phyloP scores from a whole-genome alignment of 2,888 invertebrate genomes.

The Hydriomena furcata region DNA sequence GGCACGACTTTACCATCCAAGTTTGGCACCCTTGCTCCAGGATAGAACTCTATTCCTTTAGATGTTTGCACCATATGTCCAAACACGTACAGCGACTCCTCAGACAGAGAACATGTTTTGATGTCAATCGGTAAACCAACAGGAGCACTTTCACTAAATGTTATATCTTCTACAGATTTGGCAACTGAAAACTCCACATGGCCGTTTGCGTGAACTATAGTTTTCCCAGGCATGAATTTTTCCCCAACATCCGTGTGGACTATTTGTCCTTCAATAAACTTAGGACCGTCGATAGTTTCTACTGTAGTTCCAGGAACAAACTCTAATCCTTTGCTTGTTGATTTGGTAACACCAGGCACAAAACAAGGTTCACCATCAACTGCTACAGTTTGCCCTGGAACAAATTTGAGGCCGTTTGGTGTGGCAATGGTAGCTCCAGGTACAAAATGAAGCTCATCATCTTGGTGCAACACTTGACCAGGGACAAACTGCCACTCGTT shows the following conservation, averaged over 20 bases:
- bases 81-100: slow-evolving; percentile 82
- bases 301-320: slow-evolving; percentile 86
- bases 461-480: slow-evolving; percentile 84
- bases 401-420: slow-evolving; percentile 85
- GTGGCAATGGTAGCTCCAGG: slow-evolving; percentile 86
- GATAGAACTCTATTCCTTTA: slow-evolving; percentile 86
- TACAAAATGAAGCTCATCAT: slow-evolving; percentile 82
- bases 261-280: slow-evolving; percentile 87
- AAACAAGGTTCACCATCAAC: slow-evolving; percentile 81
- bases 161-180: slow-evolving; percentile 81
- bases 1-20: slow-evolving; percentile 85
- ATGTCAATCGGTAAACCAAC: slow-evolving; percentile 84
- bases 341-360: slow-evolving; percentile 83
- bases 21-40: slow-evolving; percentile 78
- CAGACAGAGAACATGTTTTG: slow-evolving; percentile 77
- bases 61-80: slow-evolving; percentile 87
- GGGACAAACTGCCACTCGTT: slow-evolving; percentile 86
- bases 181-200: slow-evolving; percentile 84
- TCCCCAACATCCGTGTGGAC: slow-evolving; percentile 83
- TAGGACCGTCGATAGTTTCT: slow-evolving; percentile 85
- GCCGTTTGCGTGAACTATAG: slow-evolving; percentile 75
- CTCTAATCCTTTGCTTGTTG: slow-evolving; percentile 66
- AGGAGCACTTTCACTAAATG: slow-evolving; percentile 79
- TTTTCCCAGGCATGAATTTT: slow-evolving; percentile 85
- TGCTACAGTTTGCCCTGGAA: slow-evolving; percentile 85